Conservation (phyloP, 1,140 invertebrate genomes). For the Calephelis virginiensis region DNA sequence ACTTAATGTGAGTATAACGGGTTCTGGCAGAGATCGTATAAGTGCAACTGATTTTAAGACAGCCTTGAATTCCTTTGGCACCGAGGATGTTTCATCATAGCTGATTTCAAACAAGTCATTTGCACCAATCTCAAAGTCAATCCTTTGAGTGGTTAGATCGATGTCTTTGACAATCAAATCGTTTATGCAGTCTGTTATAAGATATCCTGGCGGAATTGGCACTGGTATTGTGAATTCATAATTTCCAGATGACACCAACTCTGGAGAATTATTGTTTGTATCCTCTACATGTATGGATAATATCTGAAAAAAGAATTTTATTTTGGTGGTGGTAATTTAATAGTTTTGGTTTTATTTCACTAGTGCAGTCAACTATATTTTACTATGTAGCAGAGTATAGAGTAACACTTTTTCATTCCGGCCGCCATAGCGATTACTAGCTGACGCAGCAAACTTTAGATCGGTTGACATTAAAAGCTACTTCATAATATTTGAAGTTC, state of each 20-base stretch:
- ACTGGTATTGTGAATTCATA: conserved; percentile 48
- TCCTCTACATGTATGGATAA: conserved; percentile 47
- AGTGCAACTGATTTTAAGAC: conserved; percentile 49
- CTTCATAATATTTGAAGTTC: too few relatives aligned
- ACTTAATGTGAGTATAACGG: conserved; percentile 45
- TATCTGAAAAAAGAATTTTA: conserved; percentile 40
- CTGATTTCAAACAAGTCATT: conserved; percentile 55
- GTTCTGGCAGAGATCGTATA: conserved; percentile 52
- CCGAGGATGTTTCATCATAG: conserved; percentile 39
- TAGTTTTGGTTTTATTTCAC: too few relatives aligned
- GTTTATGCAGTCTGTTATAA: conserved; percentile 47
- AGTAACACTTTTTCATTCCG: too few relatives aligned
- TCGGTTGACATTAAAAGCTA: too few relatives aligned
- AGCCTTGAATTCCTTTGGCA: conserved; percentile 54
- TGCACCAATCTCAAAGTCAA: conserved; percentile 51
- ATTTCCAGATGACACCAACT: conserved; percentile 39
- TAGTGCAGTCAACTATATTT: too few relatives aligned
- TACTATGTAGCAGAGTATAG: too few relatives aligned
- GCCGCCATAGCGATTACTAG: too few relatives aligned
- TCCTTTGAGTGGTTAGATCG: conserved; percentile 57
- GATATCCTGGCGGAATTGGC: conserved; percentile 53
- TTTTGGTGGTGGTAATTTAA: too few relatives aligned
- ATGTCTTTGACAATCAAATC: conserved; percentile 55
- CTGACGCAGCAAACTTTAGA: too few relatives aligned
- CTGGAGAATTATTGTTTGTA: conserved; percentile 62